Conservation (phyloP, 35 echinoderm and acorn worm species). For the Apostichopus californicus region DNA sequence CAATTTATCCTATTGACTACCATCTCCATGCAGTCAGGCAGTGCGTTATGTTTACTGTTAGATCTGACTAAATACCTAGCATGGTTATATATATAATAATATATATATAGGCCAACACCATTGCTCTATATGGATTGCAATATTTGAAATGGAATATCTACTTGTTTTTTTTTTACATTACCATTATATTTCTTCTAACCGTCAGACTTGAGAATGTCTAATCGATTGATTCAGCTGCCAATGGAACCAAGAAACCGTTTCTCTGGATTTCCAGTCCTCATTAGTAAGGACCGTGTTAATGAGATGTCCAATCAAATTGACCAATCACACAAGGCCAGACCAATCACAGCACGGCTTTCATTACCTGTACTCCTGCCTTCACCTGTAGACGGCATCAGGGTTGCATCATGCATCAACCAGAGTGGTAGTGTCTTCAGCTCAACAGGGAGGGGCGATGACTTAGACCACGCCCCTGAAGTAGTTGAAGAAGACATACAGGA, state of each 20-base stretch:
- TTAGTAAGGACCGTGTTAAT: background rate
- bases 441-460: background rate
- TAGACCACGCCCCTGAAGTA: background rate
- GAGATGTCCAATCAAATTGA: background rate
- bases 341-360: background rate
- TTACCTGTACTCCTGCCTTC: background rate
- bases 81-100: no score
- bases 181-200: background rate
- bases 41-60: no score
- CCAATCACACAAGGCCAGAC: background rate
- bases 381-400: background rate
- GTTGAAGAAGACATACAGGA: background rate
- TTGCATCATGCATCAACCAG: background rate
- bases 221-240: background rate
- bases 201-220: background rate
- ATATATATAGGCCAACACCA: no score
- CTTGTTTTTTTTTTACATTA: no score
- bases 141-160: no score
- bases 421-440: background rate
- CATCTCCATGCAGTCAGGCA: no score
- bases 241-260: background rate
- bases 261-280: background rate
- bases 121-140: no score
- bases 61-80: no score
- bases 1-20: no score